Evolutionary conservation across 2,797 vertebrate genomes (phyloP).

Genomic region (Enteromius radiatus): DNA sequence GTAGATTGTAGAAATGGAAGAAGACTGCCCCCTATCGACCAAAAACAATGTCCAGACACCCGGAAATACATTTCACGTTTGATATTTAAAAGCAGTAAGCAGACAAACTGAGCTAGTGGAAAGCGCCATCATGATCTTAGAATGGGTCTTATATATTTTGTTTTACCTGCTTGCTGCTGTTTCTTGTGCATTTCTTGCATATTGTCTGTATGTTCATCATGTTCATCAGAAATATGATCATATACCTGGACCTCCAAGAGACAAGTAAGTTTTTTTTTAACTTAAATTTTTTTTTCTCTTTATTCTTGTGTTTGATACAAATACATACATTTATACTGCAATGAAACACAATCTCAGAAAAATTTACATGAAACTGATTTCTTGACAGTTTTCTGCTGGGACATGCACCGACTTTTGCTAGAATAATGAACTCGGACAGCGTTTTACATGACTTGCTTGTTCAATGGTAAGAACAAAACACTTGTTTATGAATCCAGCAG

Average conservation of each 20-base stretch:
- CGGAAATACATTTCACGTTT: background rate
- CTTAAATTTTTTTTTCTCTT: no score
- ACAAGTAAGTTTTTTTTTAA: no score
- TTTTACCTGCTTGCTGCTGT: slow-evolving; percentile 52
- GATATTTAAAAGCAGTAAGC: background rate
- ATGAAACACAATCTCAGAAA: background rate
- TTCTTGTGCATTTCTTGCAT: slow-evolving; percentile 70
- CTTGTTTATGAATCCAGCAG: background rate
- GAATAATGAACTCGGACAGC: background rate
- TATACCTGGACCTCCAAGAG: slow-evolving; percentile 87
- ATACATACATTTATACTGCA: background rate
- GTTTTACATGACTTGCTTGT: slow-evolving; percentile 58
- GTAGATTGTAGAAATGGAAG: background rate
- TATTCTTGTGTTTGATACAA: background rate
- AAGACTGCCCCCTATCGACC: background rate
- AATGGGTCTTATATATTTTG: slow-evolving; percentile 4
- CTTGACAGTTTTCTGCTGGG: slow-evolving; percentile 71
- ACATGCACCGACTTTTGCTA: slow-evolving; percentile 47
- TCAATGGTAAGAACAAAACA: slow-evolving; percentile 67
- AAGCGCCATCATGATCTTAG: slow-evolving; percentile 58
- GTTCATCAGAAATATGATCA: slow-evolving; percentile 85
- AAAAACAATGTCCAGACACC: background rate
- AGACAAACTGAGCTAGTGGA: no score
- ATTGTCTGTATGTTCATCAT: slow-evolving; percentile 79
- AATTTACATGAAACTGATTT: background rate